Percentiles rank a stretch among this genome's conserved stretches.
Conservation (phyloP, 1,140 invertebrate species). For the Lucilia sericata region DNA sequence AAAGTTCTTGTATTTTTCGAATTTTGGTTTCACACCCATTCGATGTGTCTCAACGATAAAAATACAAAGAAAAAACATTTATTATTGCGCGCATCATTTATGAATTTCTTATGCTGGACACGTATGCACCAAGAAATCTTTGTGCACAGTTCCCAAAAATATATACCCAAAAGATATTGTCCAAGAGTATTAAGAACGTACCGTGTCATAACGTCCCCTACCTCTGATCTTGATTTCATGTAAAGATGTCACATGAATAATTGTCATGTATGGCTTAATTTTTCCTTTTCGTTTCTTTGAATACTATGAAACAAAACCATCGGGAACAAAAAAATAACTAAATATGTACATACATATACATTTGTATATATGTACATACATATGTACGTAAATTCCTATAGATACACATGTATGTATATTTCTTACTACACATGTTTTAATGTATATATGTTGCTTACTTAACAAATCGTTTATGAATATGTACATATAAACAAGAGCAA, state of each 20-base stretch:
- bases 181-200: background rate
- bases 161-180: background rate
- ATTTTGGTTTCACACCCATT: constrained; percentile 26
- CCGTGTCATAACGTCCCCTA: background rate
- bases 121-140: constrained; percentile 51
- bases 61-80: background rate
- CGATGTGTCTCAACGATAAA: constrained; percentile 16
- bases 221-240: constrained; percentile 18
- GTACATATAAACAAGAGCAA: background rate
- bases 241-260: constrained; percentile 65
- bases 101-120: constrained; percentile 58
- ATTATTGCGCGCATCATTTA: background rate
- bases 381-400: too few species aligned
- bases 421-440: too few species aligned
- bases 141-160: constrained; percentile 31
- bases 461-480: background rate
- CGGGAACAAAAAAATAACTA: background rate
- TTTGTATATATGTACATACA: background rate
- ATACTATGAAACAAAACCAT: constrained; percentile 29
- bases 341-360: background rate
- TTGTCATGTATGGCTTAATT: constrained; percentile 56
- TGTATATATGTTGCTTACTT: background rate
- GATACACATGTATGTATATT: too few species aligned
- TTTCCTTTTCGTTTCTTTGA: background rate
- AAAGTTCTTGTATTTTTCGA: too few species aligned